Evolutionary conservation across 1,140 invertebrate species (phyloP).

Genomic region (Megathymus violae): DNA sequence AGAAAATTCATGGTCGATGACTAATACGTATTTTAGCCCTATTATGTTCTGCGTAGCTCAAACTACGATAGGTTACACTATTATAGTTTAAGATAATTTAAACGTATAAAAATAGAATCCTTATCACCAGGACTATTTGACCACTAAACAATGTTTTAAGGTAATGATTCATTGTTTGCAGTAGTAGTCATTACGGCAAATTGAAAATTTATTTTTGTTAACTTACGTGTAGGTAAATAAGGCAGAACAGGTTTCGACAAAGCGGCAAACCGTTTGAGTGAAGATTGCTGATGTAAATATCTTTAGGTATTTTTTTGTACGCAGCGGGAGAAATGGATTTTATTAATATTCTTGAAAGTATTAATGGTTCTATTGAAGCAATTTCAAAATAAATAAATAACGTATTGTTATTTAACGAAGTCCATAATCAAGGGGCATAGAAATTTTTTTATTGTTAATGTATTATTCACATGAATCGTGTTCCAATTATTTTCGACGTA

Average conservation of each 20-base stretch:
- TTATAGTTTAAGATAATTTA: conserved; percentile 41
- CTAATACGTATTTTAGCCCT: conserved; percentile 42
- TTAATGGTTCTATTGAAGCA: background rate
- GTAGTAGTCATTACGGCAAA: conserved; percentile 2
- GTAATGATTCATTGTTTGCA: conserved; percentile 26
- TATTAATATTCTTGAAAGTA: conserved; percentile 8
- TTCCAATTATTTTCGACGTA: no score
- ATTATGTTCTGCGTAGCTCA: conserved; percentile 36
- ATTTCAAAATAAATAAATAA: no score
- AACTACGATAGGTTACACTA: conserved; percentile 33
- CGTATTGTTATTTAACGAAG: no score
- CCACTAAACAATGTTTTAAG: conserved; percentile 5
- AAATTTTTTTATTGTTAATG: no score
- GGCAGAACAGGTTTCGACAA: conserved; percentile 18
- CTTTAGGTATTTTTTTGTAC: conserved; percentile 17
- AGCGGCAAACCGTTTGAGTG: conserved; percentile 24
- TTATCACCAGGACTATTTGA: conserved; percentile 26
- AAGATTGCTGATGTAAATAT: conserved; percentile 26
- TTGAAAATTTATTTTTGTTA: conserved; percentile 26
- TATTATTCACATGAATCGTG: no score
- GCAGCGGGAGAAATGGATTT: background rate
- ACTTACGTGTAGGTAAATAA: conserved; percentile 18
- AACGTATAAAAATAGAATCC: conserved; percentile 22
- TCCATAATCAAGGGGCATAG: no score
- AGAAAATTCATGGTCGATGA: conserved; percentile 48